Evolutionary conservation across 1,140 invertebrate species (phyloP).

Genomic region (Leucophenga varia): DNA sequence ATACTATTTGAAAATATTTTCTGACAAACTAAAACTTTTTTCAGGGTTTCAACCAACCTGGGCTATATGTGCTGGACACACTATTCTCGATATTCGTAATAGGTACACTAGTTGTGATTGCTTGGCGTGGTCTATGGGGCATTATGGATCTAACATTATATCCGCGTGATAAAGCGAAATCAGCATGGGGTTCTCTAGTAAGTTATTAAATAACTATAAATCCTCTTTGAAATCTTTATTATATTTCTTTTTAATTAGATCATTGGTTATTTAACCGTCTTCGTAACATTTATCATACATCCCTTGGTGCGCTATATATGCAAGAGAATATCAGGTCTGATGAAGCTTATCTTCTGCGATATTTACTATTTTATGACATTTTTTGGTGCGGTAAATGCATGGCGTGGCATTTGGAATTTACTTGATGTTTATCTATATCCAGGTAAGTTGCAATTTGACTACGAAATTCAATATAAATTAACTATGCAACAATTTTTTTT

Average conservation of each 20-base stretch:
- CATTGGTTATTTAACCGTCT: constrained; percentile 72
- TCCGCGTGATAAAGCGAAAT: constrained; percentile 64
- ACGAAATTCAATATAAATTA: not conserved
- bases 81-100: constrained; percentile 81
- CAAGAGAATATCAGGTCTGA: constrained; percentile 63
- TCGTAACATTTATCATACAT: constrained; percentile 72
- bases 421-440: constrained; percentile 79
- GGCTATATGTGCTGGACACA: constrained; percentile 79
- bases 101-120: constrained; percentile 80
- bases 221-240: not conserved
- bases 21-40: not conserved
- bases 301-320: constrained; percentile 70
- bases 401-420: constrained; percentile 81
- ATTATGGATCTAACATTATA: constrained; percentile 77
- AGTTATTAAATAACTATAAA: constrained; percentile 43
- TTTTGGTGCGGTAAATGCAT: constrained; percentile 80
- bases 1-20: no score
- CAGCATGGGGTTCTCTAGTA: constrained; percentile 77
- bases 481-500: not conserved
- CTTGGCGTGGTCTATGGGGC: constrained; percentile 83
- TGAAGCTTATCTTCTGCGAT: constrained; percentile 70
- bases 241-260: constrained; percentile 59
- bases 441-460: constrained; percentile 59
- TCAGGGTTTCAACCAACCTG: constrained; percentile 69
- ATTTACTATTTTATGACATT: constrained; percentile 75